A percentile compares a stretch with the other conserved stretches of the same genome.
Evolutionary conservation across 2,888 invertebrate genomes (phyloP).

Genomic region (Mesochorus sp.): DNA sequence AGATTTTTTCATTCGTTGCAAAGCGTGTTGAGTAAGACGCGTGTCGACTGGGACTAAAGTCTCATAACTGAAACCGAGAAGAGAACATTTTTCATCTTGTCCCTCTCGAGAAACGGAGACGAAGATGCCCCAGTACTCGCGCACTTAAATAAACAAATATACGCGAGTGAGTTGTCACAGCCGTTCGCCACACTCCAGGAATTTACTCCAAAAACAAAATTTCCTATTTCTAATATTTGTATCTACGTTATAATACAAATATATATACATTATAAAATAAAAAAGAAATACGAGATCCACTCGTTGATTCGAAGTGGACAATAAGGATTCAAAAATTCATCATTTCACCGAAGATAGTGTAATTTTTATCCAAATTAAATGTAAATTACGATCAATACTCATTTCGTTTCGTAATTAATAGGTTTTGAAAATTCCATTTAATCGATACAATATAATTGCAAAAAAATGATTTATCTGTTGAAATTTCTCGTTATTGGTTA

Average conservation of each 20-base stretch:
- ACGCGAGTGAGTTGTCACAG: constrained; percentile 68
- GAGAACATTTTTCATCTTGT: constrained; percentile 30
- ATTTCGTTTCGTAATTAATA: neutral
- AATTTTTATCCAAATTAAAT: no score
- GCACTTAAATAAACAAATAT: constrained; percentile 71
- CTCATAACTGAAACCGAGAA: constrained; percentile 25
- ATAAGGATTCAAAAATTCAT: no score
- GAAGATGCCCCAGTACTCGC: constrained; percentile 47
- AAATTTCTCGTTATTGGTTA: no score
- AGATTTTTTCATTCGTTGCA: constrained; percentile 13
- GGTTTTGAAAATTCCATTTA: neutral
- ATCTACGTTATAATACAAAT: no score
- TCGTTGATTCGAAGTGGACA: no score
- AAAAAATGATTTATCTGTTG: no score
- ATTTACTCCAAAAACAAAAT: constrained; percentile 24
- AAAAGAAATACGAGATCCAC: no score
- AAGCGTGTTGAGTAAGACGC: constrained; percentile 30
- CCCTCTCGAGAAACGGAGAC: constrained; percentile 14
- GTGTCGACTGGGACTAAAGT: constrained; percentile 52
- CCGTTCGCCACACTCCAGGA: constrained; percentile 57
- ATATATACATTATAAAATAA: no score
- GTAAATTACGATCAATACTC: no score
- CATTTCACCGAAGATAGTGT: no score
- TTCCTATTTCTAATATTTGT: constrained; percentile 2
- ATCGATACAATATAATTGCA: no score